Evolutionary conservation across 1,140 invertebrate species (phyloP).

Genomic region (Xylocopa sonorina): DNA sequence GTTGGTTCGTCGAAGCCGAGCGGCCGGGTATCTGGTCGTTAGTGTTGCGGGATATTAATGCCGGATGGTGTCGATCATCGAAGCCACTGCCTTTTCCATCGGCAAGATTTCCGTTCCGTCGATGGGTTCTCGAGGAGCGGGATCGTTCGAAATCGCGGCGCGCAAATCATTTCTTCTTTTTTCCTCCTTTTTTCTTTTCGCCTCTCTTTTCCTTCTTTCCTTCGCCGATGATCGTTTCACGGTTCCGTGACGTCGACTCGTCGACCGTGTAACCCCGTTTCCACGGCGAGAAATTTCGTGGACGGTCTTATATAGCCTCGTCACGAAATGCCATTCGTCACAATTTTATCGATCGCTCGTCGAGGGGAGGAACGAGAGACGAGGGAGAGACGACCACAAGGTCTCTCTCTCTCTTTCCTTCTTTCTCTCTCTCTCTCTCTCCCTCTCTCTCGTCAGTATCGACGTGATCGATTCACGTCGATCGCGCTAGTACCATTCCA

Average conservation of each 20-base stretch:
- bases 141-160: no score
- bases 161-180: constrained; percentile 47
- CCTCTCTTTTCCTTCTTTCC: no score
- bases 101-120: neutral
- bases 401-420: no score
- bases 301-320: constrained; percentile 60
- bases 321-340: constrained; percentile 69
- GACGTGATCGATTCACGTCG: constrained; percentile 60
- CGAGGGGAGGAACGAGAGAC: neutral
- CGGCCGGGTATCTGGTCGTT: constrained; percentile 19
- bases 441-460: constrained; percentile 50
- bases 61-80: neutral
- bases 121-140: neutral
- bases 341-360: constrained; percentile 69
- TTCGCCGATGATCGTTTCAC: constrained; percentile 33
- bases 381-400: no score
- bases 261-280: constrained; percentile 65
- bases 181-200: no score
- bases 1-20: constrained; percentile 62
- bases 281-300: constrained; percentile 50
- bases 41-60: constrained; percentile 12
- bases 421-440: neutral
- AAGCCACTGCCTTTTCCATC: neutral
- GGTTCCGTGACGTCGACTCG: constrained; percentile 47
- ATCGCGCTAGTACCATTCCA: constrained; percentile 66